phyloP scores from a whole-genome alignment of 2,113 vertebrate genomes.

The Pedionomus torquatus region DNA sequence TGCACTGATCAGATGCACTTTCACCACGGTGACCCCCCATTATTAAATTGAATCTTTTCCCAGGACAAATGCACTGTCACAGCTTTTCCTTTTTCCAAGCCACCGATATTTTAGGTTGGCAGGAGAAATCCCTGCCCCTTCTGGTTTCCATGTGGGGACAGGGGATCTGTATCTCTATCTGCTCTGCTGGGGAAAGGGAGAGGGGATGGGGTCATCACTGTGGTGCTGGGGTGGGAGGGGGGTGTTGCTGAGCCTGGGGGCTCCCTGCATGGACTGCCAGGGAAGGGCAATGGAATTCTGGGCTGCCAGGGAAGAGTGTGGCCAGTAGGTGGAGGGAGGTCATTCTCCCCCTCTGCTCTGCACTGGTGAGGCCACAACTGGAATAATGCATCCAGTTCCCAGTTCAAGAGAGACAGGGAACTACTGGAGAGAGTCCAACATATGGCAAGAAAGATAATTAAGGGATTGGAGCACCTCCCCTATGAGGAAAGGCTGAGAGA shows the following conservation, averaged over 20 bases:
- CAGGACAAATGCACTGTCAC: not conserved
- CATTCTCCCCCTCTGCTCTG: too few relatives aligned
- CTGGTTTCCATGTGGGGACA: not conserved
- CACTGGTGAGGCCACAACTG: too few relatives aligned
- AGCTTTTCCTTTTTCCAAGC: not conserved
- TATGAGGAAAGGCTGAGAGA: too few relatives aligned
- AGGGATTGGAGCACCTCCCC: too few relatives aligned
- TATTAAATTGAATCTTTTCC: not conserved
- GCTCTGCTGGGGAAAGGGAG: not conserved
- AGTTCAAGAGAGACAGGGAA: too few relatives aligned
- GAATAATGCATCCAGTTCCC: too few relatives aligned
- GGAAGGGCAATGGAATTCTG: too few relatives aligned
- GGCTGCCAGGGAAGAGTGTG: too few relatives aligned
- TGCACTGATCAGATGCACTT: rapidly evolving
- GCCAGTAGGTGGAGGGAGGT: too few relatives aligned
- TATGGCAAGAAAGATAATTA: too few relatives aligned
- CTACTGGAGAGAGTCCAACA: too few relatives aligned
- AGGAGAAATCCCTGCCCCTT: not conserved
- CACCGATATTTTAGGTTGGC: not conserved
- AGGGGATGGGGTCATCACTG: not conserved
- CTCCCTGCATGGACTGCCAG: rapidly evolving
- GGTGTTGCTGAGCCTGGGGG: not conserved
- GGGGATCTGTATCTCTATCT: not conserved
- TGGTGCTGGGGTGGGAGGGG: rapidly evolving
- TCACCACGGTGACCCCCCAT: rapidly evolving